phyloP scores from a whole-genome alignment of 2,113 vertebrate genomes.

The Thomomys bottae region DNA sequence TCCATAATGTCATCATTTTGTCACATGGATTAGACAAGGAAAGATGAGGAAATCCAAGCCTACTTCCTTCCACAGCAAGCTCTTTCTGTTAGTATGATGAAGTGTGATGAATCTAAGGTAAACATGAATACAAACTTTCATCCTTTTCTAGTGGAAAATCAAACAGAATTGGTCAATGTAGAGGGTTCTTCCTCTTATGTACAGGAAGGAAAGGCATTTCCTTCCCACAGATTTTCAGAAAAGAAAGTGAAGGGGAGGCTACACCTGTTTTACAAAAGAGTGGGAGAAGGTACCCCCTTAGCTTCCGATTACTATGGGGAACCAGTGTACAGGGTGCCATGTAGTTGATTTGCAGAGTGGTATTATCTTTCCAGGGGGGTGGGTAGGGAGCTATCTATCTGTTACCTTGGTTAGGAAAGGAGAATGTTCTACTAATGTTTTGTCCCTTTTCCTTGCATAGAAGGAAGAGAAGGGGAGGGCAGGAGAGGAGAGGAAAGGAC shows the following conservation, averaged over 20 bases:
- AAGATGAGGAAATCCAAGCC: neutral
- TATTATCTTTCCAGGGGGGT: neutral
- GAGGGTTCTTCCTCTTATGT: neutral
- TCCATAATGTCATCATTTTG: neutral
- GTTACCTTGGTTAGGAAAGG: neutral
- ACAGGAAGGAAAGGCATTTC: neutral
- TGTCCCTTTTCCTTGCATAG: conserved; percentile 1
- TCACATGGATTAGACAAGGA: neutral
- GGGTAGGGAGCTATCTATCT: neutral
- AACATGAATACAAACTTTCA: neutral
- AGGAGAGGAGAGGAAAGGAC: neutral
- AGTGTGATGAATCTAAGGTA: neutral
- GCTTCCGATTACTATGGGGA: neutral
- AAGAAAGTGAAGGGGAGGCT: neutral
- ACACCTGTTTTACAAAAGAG: neutral
- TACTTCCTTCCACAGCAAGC: neutral
- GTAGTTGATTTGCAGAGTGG: neutral
- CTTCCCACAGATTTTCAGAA: neutral
- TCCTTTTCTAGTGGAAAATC: conserved; percentile 20
- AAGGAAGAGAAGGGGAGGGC: neutral
- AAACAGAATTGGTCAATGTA: conserved; percentile 8
- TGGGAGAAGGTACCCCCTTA: neutral
- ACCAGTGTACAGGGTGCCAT: neutral
- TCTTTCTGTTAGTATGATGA: neutral
- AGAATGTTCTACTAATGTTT: conserved; percentile 41